Conservation (phyloP, 2,888 invertebrate genomes). For the Harpagoxenus sublaevis region DNA sequence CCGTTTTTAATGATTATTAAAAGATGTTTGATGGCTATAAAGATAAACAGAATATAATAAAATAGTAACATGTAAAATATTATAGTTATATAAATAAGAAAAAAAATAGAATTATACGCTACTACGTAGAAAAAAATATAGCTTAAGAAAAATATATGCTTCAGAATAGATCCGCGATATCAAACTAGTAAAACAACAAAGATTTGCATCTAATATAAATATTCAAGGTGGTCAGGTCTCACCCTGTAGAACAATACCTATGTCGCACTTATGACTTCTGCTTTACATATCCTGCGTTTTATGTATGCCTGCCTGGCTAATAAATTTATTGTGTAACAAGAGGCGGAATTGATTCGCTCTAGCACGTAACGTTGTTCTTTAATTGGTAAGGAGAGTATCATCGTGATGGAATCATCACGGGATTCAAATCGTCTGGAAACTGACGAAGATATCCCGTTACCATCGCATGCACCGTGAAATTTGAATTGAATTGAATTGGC, state of each 20-base stretch:
- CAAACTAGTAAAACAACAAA: background rate
- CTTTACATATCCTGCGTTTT: background rate
- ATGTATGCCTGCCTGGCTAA: background rate
- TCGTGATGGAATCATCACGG: conserved; percentile 14
- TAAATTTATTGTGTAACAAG: conserved; percentile 29
- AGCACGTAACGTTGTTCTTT: conserved; percentile 9
- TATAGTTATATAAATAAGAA: background rate
- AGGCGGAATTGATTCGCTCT: background rate
- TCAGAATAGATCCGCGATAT: background rate
- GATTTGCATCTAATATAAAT: background rate
- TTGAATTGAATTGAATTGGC: conserved; percentile 45
- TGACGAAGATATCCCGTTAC: conserved; percentile 23
- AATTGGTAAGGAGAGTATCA: conserved; percentile 1
- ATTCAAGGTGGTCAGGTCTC: conserved; percentile 23
- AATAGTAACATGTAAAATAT: background rate
- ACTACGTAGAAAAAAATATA: background rate
- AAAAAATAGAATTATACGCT: background rate
- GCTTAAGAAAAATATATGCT: background rate
- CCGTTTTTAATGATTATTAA: background rate
- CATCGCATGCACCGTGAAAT: background rate
- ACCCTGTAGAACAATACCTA: background rate
- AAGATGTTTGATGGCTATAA: background rate
- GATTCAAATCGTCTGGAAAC: conserved; percentile 31
- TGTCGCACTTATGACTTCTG: background rate
- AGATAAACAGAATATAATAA: background rate